Evolutionary conservation across 1,140 invertebrate genomes (phyloP).

Genomic region (Drosophila serrata): DNA sequence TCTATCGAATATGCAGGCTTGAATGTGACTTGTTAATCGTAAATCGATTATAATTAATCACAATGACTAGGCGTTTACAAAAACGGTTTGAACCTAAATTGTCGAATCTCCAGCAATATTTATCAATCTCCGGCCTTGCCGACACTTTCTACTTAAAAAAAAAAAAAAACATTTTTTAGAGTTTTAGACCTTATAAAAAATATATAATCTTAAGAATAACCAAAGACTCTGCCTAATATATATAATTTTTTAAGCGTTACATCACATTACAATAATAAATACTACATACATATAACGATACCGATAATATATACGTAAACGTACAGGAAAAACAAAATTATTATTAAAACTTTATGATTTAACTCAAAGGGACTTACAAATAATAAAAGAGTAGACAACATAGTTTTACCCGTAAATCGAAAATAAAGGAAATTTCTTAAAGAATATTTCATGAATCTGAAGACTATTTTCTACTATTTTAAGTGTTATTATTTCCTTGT

Average conservation of each 20-base stretch:
- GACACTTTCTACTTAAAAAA: constrained; percentile 49
- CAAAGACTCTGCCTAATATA: constrained; percentile 77
- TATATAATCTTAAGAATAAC: constrained; percentile 57
- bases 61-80: background rate
- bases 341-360: constrained; percentile 24
- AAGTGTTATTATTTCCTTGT: background rate
- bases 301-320: constrained; percentile 36
- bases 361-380: constrained; percentile 6
- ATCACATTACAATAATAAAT: constrained; percentile 35
- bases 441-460: background rate
- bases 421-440: constrained; percentile 7
- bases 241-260: constrained; percentile 57
- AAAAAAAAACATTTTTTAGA: constrained; percentile 8
- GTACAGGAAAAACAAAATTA: constrained; percentile 16
- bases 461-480: background rate
- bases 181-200: constrained; percentile 49
- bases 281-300: constrained; percentile 24
- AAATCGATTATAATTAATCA: constrained; percentile 1
- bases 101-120: constrained; percentile 53
- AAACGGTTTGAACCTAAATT: background rate
- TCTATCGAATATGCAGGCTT: constrained; percentile 23
- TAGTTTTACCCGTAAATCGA: constrained; percentile 5
- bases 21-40: constrained; percentile 11
- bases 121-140: constrained; percentile 74
- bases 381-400: background rate